Conservation (phyloP, 2,888 invertebrate genomes). For the Ptychoptera contaminata region DNA sequence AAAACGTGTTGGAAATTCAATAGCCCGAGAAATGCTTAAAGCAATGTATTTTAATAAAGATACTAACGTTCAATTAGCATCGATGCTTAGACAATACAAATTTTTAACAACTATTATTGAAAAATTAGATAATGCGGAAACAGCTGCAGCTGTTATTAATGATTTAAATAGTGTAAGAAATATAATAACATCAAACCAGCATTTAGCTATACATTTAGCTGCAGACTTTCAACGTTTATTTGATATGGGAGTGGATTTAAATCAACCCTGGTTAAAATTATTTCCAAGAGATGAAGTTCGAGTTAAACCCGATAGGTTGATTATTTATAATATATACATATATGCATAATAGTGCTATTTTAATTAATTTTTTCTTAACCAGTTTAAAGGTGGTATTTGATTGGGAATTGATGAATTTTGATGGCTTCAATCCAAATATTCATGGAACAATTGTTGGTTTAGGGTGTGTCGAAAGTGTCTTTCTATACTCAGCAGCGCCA, state of each 20-base stretch:
- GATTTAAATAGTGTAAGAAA: slow-evolving; percentile 43
- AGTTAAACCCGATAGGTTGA: background rate
- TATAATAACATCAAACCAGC: slow-evolving; percentile 40
- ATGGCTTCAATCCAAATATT: slow-evolving; percentile 23
- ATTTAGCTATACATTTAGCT: slow-evolving; percentile 54
- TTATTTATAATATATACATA: slow-evolving; percentile 15
- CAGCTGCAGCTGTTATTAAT: slow-evolving; percentile 32
- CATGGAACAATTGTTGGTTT: slow-evolving; percentile 57
- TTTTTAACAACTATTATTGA: slow-evolving; percentile 56
- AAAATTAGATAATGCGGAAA: slow-evolving; percentile 35
- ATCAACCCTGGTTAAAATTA: slow-evolving; percentile 33
- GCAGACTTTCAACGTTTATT: slow-evolving; percentile 37
- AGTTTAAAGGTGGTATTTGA: slow-evolving; percentile 15
- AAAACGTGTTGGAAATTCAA: slow-evolving; percentile 53
- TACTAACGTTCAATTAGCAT: slow-evolving; percentile 53
- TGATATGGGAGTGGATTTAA: slow-evolving; percentile 7
- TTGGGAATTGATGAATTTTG: slow-evolving; percentile 16
- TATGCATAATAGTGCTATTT: slow-evolving; percentile 10
- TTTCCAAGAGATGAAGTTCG: background rate
- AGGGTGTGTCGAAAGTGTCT: slow-evolving; percentile 68
- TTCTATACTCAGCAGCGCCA: slow-evolving; percentile 48
- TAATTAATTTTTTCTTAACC: background rate
- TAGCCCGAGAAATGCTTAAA: slow-evolving; percentile 44
- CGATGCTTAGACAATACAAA: slow-evolving; percentile 58
- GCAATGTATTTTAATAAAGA: slow-evolving; percentile 44